phyloP scores from a whole-genome alignment of 2,113 vertebrate species.

The Scophthalmus maximus region DNA sequence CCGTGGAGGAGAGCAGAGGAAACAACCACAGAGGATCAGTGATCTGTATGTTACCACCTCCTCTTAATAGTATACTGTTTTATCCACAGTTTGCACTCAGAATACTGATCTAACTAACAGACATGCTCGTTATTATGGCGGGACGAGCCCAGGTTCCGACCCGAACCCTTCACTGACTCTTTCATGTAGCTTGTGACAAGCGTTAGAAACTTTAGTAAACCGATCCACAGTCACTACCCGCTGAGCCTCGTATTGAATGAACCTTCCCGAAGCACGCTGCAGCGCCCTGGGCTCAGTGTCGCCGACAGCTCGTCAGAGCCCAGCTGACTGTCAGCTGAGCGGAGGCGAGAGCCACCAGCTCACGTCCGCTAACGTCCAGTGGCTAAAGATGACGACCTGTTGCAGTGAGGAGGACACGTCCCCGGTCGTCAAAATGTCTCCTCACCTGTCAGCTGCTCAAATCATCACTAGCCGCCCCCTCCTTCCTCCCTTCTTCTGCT shows the following conservation, averaged over 20 bases:
- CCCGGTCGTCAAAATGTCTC: not conserved
- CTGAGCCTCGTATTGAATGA: not conserved
- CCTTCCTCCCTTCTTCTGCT: constrained; percentile 17
- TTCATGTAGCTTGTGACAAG: not conserved
- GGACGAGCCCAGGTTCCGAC: too few species aligned
- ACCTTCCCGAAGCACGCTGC: too few species aligned
- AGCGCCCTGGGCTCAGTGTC: too few species aligned
- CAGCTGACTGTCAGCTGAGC: constrained; percentile 65
- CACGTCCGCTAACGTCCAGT: constrained; percentile 1
- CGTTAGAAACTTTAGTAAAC: too few species aligned
- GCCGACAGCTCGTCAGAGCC: constrained; percentile 1
- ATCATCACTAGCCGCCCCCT: constrained; percentile 17
- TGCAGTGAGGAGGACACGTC: fast-evolving
- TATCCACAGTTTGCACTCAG: too few species aligned
- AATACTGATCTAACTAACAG: too few species aligned
- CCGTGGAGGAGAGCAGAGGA: too few species aligned
- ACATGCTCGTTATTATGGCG: too few species aligned
- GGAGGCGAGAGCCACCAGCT: constrained; percentile 29
- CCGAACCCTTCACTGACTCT: not conserved
- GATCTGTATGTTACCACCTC: too few species aligned
- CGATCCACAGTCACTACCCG: too few species aligned
- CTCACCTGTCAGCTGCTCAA: constrained; percentile 57
- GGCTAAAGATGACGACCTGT: not conserved
- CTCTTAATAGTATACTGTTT: too few species aligned
- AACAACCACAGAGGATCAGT: too few species aligned